These are phyloP conservation scores for Galendromus occidentalis DNA, from an alignment of 1,140 invertebrate species.

Conservation along the genomic window DNA sequence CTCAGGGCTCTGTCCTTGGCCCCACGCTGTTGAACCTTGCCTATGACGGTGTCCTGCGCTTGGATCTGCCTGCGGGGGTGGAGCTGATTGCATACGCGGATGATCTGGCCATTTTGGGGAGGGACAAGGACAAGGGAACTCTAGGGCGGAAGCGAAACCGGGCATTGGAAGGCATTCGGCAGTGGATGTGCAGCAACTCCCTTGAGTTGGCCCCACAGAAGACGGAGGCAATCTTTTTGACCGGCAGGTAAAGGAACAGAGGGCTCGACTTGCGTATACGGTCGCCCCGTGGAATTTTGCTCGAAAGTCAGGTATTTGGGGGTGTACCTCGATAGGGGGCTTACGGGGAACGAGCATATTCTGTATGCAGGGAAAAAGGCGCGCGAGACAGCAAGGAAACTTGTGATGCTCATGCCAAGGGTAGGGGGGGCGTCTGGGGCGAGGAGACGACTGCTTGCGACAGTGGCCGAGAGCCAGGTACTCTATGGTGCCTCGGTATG, in stretches of 20 bases:
- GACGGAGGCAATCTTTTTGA: neutral
- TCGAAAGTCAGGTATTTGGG: neutral
- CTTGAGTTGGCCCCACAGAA: neutral
- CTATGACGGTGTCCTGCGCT: neutral
- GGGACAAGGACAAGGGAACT: neutral
- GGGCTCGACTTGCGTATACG: neutral
- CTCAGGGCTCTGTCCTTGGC: neutral
- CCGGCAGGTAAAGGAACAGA: neutral
- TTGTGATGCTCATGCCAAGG: neutral
- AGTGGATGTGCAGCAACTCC: neutral
- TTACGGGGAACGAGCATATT: neutral
- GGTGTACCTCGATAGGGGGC: no score
- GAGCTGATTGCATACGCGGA: neutral
- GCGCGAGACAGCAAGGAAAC: neutral
- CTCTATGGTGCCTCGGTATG: neutral
- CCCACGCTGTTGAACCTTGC: neutral
- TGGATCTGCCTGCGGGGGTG: neutral
- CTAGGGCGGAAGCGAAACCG: neutral
- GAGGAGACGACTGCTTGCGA: no score
- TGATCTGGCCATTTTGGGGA: neutral
- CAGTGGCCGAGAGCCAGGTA: no score
- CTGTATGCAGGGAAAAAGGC: neutral
- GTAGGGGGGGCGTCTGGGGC: neutral
- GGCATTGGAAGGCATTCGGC: neutral
- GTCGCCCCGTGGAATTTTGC: neutral